Conservation (phyloP, 2,888 invertebrate genomes). For the Athalia circularis region DNA sequence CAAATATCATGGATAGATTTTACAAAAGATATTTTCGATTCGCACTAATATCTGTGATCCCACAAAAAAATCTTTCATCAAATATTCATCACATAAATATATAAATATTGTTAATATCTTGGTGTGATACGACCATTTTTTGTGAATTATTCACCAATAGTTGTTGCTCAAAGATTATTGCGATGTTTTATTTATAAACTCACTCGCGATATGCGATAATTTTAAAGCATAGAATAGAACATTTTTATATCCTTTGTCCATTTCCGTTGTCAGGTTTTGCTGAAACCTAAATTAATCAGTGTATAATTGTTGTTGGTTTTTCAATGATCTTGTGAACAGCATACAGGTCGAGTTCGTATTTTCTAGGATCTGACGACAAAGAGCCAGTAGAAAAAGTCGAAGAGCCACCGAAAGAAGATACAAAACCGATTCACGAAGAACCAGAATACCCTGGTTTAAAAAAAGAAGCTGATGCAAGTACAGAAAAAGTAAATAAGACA, state of each 20-base stretch:
- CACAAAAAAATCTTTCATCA: not conserved
- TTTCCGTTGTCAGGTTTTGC: not conserved
- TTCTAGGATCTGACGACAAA: conserved; percentile 75
- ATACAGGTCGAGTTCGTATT: conserved; percentile 24
- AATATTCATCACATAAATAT: no score
- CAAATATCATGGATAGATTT: no score
- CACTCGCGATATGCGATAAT: not conserved
- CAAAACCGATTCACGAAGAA: conserved; percentile 75
- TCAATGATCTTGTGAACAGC: no score
- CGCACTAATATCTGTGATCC: not conserved
- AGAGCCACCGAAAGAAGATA: conserved; percentile 66
- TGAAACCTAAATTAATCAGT: not conserved
- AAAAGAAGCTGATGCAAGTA: conserved; percentile 61
- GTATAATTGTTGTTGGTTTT: not conserved
- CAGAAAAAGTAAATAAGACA: conserved; percentile 54
- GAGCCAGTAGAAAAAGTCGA: conserved; percentile 73
- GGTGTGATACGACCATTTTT: conserved; percentile 38
- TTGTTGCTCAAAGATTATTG: conserved; percentile 38
- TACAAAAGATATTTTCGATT: no score
- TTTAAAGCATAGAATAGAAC: not conserved
- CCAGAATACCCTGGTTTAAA: conserved; percentile 63
- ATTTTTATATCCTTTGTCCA: not conserved
- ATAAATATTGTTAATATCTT: no score
- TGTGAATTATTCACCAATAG: conserved; percentile 33
- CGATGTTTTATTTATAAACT: conserved; percentile 23